These are phyloP conservation scores for Ploceus nigricollis DNA, from an alignment of 2,113 vertebrate genomes.

Conservation along the genomic window DNA sequence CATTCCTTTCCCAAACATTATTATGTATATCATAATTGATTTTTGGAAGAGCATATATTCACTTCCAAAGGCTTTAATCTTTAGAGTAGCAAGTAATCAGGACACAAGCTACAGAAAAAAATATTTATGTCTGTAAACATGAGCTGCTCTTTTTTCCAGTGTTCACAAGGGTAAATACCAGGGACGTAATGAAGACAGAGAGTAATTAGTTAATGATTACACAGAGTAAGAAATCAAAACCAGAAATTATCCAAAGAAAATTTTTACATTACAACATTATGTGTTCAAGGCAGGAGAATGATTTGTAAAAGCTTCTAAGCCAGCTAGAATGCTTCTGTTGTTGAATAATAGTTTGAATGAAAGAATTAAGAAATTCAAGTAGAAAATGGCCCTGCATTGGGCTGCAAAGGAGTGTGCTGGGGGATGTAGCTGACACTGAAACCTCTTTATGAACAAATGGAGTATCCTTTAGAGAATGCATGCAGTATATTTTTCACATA, in stretches of 20 bases:
- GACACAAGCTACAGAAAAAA: background rate
- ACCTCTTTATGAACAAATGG: background rate
- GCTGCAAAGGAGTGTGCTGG: background rate
- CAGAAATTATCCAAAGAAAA: background rate
- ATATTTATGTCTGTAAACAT: background rate
- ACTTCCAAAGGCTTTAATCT: background rate
- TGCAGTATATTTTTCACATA: background rate
- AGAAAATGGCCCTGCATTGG: background rate
- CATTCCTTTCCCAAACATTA: background rate
- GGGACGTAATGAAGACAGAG: background rate
- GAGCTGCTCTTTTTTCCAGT: background rate
- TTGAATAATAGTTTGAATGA: background rate
- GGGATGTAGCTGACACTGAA: background rate
- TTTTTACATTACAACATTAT: background rate
- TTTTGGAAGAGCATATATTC: background rate
- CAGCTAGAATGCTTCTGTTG: background rate
- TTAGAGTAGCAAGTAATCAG: background rate
- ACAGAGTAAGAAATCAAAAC: background rate
- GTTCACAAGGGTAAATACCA: background rate
- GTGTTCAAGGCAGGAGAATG: background rate
- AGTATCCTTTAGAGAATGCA: background rate
- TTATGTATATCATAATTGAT: background rate
- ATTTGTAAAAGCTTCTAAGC: background rate
- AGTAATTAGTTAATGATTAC: background rate
- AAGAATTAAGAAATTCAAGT: background rate